Conservation (phyloP, 2,113 vertebrate genomes). For the rabbit (Oryctolagus cuniculus) region mOryCun1.1 NC_091433.1:102020501-102021000, state of each 20-base stretch:
- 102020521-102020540: background rate
- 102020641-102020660: background rate
- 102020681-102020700: background rate
- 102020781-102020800: background rate
- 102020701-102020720: background rate
- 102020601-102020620: background rate
- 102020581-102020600: slow-evolving; percentile 21
- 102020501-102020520: background rate
- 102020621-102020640: background rate
- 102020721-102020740: background rate
- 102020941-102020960: too few species aligned
- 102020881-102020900: background rate
- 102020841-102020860: background rate
- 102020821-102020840: too few species aligned
- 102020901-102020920: background rate
- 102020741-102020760: background rate
- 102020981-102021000: background rate
- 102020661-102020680: background rate
- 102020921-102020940: background rate
- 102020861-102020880: background rate
- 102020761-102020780: background rate
- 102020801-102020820: too few species aligned
- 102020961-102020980: background rate
- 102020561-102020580: background rate
- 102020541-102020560: background rate